Conservation (phyloP, 2,888 invertebrate species). For the Punctoribates punctum region DNA sequence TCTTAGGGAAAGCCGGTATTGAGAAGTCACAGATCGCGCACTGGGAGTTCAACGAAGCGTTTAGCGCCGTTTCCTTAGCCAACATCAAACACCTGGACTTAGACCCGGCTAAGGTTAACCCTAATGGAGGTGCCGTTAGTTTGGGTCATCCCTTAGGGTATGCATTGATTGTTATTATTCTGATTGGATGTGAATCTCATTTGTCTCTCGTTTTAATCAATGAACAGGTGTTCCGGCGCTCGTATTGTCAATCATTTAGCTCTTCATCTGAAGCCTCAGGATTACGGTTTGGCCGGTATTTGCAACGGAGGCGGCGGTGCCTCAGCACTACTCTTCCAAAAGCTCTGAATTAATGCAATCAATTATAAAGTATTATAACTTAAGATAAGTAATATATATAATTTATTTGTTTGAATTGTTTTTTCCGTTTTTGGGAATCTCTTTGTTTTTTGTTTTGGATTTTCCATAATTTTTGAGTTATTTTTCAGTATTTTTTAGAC, state of each 20-base stretch:
- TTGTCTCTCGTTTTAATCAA: too few species aligned
- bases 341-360: background rate
- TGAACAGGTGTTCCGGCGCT: slow-evolving; percentile 69
- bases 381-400: too few species aligned
- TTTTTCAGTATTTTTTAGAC: too few species aligned
- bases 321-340: slow-evolving; percentile 88
- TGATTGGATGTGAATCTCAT: too few species aligned
- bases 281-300: slow-evolving; percentile 92
- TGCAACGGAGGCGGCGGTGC: slow-evolving; percentile 99
- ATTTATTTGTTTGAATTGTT: too few species aligned
- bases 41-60: slow-evolving; percentile 75
- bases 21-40: too few species aligned
- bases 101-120: slow-evolving; percentile 81
- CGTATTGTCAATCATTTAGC: slow-evolving; percentile 85
- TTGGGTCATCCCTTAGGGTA: slow-evolving; percentile 61
- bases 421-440: too few species aligned
- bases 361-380: too few species aligned
- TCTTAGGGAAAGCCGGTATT: too few species aligned
- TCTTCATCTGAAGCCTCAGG: slow-evolving; percentile 79
- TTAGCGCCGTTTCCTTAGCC: slow-evolving; percentile 88
- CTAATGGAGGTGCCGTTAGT: slow-evolving; percentile 94
- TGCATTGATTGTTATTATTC: too few species aligned
- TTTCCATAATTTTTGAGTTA: too few species aligned
- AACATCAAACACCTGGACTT: slow-evolving; percentile 84
- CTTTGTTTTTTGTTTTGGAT: too few species aligned